phyloP scores from a whole-genome alignment of 2,113 vertebrate genomes.

The Myiopsitta monachus region DNA sequence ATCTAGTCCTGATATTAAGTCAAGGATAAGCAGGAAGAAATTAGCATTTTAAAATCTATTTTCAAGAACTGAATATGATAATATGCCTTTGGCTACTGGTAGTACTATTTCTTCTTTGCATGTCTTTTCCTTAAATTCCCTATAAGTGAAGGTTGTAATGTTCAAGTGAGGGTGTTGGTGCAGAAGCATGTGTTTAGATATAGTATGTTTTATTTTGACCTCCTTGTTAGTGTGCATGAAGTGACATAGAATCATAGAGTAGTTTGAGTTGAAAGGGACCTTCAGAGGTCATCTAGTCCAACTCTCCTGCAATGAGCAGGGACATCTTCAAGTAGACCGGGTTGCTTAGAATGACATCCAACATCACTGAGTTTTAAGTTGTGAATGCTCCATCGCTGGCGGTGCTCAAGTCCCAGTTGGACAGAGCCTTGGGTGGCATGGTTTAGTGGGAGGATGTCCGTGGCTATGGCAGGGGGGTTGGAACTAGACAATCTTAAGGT shows the following conservation, averaged over 20 bases:
- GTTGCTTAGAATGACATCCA: not conserved
- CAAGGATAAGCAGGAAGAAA: not conserved
- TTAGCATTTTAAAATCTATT: not conserved
- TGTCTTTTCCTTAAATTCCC: not conserved
- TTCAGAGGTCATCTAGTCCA: not conserved
- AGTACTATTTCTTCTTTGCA: not conserved
- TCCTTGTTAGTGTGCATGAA: not conserved
- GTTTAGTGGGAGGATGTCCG: too few species aligned
- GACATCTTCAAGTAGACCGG: not conserved
- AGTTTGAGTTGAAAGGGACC: not conserved
- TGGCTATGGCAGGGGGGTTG: too few species aligned
- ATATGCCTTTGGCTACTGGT: not conserved
- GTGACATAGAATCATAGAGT: not conserved
- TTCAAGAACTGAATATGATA: not conserved
- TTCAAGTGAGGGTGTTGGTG: not conserved
- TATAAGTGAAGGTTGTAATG: not conserved
- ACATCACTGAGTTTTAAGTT: not conserved
- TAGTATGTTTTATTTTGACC: not conserved
- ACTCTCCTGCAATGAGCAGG: not conserved
- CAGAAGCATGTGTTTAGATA: rapidly evolving
- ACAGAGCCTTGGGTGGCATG: too few species aligned
- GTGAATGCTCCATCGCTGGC: too few species aligned
- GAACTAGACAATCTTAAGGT: too few species aligned
- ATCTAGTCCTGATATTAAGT: not conserved
- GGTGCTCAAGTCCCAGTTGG: too few species aligned